A percentile compares a stretch with the other conserved stretches of the same genome.
Evolutionary conservation across 2,888 invertebrate genomes (phyloP).

Genomic region (Hyppa rectilinea): DNA sequence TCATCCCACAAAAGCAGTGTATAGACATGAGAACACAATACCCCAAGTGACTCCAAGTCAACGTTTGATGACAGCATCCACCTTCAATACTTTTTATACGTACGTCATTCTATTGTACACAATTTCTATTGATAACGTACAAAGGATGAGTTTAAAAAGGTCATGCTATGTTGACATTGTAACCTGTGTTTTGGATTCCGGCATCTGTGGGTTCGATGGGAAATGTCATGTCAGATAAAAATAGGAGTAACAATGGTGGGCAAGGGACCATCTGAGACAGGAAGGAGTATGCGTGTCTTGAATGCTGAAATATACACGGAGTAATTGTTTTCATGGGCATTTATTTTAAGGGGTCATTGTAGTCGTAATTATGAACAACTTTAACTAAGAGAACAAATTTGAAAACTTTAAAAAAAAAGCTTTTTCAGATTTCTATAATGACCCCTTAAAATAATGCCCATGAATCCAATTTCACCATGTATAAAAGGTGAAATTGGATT

Average conservation of each 20-base stretch:
- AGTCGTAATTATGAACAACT: too few relatives aligned
- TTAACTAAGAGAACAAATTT: too few relatives aligned
- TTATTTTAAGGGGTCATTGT: too few relatives aligned
- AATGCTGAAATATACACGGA: too few relatives aligned
- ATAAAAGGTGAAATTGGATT: too few relatives aligned
- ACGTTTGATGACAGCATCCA: constrained; percentile 24
- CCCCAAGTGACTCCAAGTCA: constrained; percentile 24
- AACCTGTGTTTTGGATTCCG: constrained; percentile 25
- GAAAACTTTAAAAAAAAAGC: too few relatives aligned
- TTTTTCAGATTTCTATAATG: too few relatives aligned
- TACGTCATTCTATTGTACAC: constrained; percentile 17
- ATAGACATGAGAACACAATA: constrained; percentile 33
- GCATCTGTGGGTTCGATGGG: neutral
- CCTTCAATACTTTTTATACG: constrained; percentile 13
- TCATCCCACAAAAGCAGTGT: constrained; percentile 14
- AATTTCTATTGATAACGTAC: constrained; percentile 22
- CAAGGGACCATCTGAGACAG: neutral
- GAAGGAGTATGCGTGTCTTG: too few relatives aligned
- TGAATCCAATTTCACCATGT: too few relatives aligned
- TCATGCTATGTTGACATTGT: constrained; percentile 21
- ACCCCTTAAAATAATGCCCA: too few relatives aligned
- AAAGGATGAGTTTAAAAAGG: constrained; percentile 29
- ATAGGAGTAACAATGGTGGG: neutral
- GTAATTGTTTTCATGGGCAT: too few relatives aligned
- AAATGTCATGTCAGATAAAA: neutral